Evolutionary conservation across 2,797 vertebrate genomes (phyloP), one percentile per base, ranked within the genome.

Genomic region (Lepus townsendii): DNA sequence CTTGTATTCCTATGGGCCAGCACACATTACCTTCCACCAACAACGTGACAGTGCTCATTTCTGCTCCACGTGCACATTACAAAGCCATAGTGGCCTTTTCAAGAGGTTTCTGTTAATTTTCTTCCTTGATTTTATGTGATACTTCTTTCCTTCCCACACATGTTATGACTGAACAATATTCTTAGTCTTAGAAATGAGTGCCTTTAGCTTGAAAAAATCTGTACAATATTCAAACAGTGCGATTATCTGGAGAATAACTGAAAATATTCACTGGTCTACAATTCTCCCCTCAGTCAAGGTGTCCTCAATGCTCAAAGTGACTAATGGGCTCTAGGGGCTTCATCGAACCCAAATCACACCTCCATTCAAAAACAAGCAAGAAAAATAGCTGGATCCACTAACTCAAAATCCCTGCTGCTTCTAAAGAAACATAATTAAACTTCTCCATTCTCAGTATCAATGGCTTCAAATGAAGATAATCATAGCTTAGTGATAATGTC

Each of bases 381-480:
- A 88, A 47, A 57, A 87, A 50, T 42, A 86, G 5, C 69, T 77
- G 1, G 16, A 60, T 89, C 60, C 5, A 80, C 26, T 47, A 83
- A 89, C 16, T 13, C 17, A 7, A 52, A 83, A 76, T 83, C 32
- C 14, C 24, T 89, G 17, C 24, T 72, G 50, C 42, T 94, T 71
- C 50, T 88, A 42, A 88, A 65, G 54, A 65, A 72, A 82, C 9
- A 6, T 65, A 73, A 84, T 66, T 60, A 50, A 42, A 26, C 24
- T 62, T 24, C 50, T 88, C 20, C 24, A 57, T 85, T 85, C 72
- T 92, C 90, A 88, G 7, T 54, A 82, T 26, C 50, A 72, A 93
- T n/a, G 42, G 1, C 24, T 85, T 91, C 76, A 95, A 94, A 75
- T 30, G 8, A 9, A 62, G n/a, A 32, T 12, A 75, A 71, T 66